Evolutionary conservation across 2,113 vertebrate species (phyloP).

Genomic region (Tetrax tetrax): DNA sequence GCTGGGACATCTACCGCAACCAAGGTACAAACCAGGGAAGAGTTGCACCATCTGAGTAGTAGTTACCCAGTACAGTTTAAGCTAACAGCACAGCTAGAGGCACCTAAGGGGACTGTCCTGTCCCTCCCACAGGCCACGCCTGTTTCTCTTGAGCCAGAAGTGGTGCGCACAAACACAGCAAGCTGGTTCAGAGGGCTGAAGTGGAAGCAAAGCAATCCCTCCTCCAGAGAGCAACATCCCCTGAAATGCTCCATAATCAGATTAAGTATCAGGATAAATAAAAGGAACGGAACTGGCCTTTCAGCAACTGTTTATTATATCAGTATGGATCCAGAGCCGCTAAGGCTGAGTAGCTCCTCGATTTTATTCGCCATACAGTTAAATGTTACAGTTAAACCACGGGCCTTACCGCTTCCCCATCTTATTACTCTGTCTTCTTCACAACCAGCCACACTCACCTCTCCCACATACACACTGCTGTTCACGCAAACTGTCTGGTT

Average conservation of each 20-base stretch:
- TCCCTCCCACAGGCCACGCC: background rate
- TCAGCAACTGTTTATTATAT: background rate
- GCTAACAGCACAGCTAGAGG: background rate
- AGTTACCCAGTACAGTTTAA: background rate
- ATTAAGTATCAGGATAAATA: too few species aligned
- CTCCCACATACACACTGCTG: too few species aligned
- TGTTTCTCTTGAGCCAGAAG: background rate
- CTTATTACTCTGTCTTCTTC: background rate
- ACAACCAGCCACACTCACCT: background rate
- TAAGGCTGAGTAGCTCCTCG: background rate
- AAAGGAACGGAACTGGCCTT: too few species aligned
- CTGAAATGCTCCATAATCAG: background rate
- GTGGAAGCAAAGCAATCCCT: background rate
- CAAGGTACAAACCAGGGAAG: background rate
- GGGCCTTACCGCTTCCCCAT: background rate
- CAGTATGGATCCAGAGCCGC: background rate
- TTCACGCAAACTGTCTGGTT: background rate
- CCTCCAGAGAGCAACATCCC: background rate
- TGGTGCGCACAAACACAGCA: background rate
- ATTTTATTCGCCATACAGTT: background rate
- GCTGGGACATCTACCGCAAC: background rate
- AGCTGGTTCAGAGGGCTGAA: background rate
- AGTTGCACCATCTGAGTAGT: background rate
- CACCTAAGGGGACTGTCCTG: background rate
- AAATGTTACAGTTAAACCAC: background rate